These are phyloP conservation scores for Psylliodes chrysocephalus DNA, from an alignment of 2,888 invertebrate genomes.

Conservation along the genomic window DNA sequence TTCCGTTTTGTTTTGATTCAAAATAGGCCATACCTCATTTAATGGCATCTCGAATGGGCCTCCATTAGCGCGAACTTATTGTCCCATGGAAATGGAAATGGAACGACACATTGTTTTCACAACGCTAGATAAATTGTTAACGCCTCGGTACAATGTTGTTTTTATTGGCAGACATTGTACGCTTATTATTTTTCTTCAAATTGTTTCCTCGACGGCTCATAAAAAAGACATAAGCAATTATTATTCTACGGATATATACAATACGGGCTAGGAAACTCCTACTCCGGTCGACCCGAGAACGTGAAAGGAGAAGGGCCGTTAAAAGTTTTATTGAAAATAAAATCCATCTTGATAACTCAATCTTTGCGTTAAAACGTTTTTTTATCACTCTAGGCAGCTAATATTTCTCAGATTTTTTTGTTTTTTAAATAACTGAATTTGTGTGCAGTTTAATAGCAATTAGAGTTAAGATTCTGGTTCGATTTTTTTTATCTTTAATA, in stretches of 20 bases:
- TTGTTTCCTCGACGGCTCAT: conserved; percentile 28
- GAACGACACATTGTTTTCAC: conserved; percentile 12
- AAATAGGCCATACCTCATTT: too few relatives aligned
- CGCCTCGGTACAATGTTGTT: conserved; percentile 22
- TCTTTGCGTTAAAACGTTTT: conserved; percentile 1
- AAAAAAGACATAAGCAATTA: conserved; percentile 31
- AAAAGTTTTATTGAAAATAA: conserved; percentile 34
- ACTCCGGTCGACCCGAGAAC: conserved; percentile 6
- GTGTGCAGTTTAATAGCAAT: too few relatives aligned
- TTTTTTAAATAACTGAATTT: too few relatives aligned
- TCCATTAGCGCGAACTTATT: neutral
- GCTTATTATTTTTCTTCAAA: conserved; percentile 31
- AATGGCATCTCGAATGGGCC: too few relatives aligned
- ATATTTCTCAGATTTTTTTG: too few relatives aligned
- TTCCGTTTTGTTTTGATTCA: too few relatives aligned
- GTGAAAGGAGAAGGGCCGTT: conserved; percentile 12
- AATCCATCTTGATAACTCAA: conserved; percentile 22
- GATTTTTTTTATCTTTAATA: too few relatives aligned
- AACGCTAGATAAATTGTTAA: conserved; percentile 22
- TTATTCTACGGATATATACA: conserved; percentile 25
- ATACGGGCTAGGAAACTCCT: conserved; percentile 6
- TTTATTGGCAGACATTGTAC: conserved; percentile 25
- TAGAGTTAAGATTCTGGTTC: too few relatives aligned
- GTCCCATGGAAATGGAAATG: neutral
- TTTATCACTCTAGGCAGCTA: neutral